Base-by-base conservation (phyloP, 2,797 vertebrate genomes). In the Pteronotus mesoamericanus region DNA sequence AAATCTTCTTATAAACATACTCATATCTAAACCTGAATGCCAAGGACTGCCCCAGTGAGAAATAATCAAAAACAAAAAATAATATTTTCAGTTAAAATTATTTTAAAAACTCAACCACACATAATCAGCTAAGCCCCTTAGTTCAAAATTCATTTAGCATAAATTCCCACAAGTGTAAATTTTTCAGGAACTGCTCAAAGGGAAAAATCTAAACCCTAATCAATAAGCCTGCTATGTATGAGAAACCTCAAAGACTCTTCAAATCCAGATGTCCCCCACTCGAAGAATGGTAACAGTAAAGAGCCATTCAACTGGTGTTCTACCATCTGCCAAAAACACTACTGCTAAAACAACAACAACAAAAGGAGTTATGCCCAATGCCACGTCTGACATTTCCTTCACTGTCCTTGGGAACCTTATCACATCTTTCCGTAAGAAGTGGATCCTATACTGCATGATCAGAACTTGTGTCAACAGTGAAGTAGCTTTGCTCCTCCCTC, bases 361-460 rank as follows among this genome's bases (percentile, higher is more conserved):
- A 95, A 96, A 95, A 95, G 42, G 89, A 97, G 94, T 97, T 97
- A 77, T 34, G 96, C 97, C 94, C 91, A 96, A 19, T 68, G 91
- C 93, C 64, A 34, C 91, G 79, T 96, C 96, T 98, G 97, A 97
- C 91, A 97, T 95, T 98, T 95, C 97, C 96, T 96, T 98, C 97
- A 96, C 96, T 89, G 84, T 92, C 93, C 96, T 97, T 96, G 91
- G 94, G 97, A 97, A 98, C 97, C 97, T 96, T 11, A 51, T 39
- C 89, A 98, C 97, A 96, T 98, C 98, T 98, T 98, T 97, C 97
- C 96, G 0, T 98, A 97, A 97, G 97, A 89, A 98, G 96, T 98
- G 97, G 96, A 97, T 97, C 98, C 97, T 98, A 98, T 93, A 98
- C 97, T 98, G 98, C 97, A 97, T 98, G 97, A 97, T 95, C 98